Evolutionary conservation across 2,113 vertebrate species (phyloP).

Genomic region (Arvicanthis niloticus): DNA sequence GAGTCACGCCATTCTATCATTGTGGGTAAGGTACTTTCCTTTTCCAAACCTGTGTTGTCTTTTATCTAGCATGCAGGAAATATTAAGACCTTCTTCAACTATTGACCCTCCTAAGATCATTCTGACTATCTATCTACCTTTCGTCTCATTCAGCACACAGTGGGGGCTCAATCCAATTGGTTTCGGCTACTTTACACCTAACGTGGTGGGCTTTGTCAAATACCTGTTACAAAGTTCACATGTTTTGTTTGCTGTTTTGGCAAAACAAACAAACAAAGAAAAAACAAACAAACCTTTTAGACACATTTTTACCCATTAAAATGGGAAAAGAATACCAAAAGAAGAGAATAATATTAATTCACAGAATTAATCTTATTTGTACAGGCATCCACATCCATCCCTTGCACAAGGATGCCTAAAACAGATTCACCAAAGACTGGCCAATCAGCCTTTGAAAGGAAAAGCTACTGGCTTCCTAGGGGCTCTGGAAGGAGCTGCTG

Average conservation of each 20-base stretch:
- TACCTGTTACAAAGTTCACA: not conserved
- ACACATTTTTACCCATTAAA: not conserved
- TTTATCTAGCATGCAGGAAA: not conserved
- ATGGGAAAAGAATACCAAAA: not conserved
- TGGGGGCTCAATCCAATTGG: not conserved
- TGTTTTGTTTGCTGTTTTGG: not conserved
- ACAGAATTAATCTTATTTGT: not conserved
- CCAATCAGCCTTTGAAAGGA: not conserved
- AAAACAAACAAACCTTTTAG: not conserved
- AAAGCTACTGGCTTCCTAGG: not conserved
- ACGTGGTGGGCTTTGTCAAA: not conserved
- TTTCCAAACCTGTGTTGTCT: not conserved
- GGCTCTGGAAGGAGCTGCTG: not conserved
- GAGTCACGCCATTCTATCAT: not conserved
- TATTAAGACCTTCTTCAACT: not conserved
- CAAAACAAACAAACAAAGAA: not conserved
- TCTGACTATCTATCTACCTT: not conserved
- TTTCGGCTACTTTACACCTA: not conserved
- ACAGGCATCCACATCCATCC: not conserved
- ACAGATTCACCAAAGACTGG: slow-evolving; percentile 5
- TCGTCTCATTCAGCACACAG: not conserved
- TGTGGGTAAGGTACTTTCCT: not conserved
- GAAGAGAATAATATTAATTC: not conserved
- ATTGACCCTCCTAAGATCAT: not conserved
- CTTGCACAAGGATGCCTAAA: not conserved